Evolutionary conservation across 1,140 invertebrate genomes (phyloP), one percentile per base, ranked within the genome.

Genomic region (Sinella curviseta): DNA sequence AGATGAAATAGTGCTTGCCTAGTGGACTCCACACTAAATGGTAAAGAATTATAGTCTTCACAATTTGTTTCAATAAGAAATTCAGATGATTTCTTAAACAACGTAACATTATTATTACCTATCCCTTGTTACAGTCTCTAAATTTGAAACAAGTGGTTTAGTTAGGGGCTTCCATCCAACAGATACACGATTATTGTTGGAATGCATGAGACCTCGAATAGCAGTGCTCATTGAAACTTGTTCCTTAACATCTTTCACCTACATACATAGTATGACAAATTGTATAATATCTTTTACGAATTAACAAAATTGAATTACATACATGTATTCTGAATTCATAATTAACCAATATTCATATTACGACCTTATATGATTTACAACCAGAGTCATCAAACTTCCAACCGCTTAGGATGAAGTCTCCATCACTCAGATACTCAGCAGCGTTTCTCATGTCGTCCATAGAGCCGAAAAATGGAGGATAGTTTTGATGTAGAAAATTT

Each of bases 401-500:
- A 30, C 28, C 16, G 1, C 78, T 80, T 1, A 83, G 54, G 2
- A 83, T 36, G 14, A 20, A 16, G 17, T 82, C 78, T 0, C 78
- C 57, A 78, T 78, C 79, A n/a, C 76, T 74, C 12, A 83, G 34
- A 73, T 76, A 70, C 8, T 35, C 54, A 0, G 77, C 26, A 0
- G 82, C 82, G 30, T n/a, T 35, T 26, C 28, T 28, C 24, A 70
- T 39, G 20, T 80, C 78, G 1, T 80, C 80, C 2, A 83, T 35
- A 0, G 34, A 30, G 24, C 36, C 24, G 33, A 80, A 83, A 35
- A 81, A 83, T 26, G 77, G 17, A 20, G 65, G 34, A 30, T 77
- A 82, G 57, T 83, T 83, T 31, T 83, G 80, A 31, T 70, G 67
- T 20, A 83, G 34, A 70, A 81, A 83, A n/a, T 76, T 54, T 12